These are phyloP conservation scores for Iphiclides podalirius DNA, from an alignment of 2,888 invertebrate species.

Conservation along the genomic window DNA sequence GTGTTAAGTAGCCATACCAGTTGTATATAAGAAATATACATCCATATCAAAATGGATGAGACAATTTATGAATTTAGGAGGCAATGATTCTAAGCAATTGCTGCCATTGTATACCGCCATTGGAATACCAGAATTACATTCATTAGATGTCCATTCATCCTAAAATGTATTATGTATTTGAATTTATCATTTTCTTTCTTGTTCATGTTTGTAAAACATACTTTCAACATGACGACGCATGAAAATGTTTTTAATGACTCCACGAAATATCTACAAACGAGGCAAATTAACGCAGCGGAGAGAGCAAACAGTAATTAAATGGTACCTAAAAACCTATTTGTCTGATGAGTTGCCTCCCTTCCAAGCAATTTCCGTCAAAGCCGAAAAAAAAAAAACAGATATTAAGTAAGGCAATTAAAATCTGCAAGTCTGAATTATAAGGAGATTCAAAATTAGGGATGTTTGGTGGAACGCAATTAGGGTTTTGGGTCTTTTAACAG, in stretches of 20 bases:
- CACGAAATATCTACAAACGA: conserved; percentile 19
- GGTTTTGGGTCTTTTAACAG: conserved; percentile 26
- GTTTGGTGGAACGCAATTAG: conserved; percentile 33
- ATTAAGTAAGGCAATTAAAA: conserved; percentile 61
- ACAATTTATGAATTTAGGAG: too few species aligned
- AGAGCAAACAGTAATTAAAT: conserved; percentile 55
- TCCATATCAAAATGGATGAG: too few species aligned
- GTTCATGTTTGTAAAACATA: too few species aligned
- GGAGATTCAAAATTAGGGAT: conserved; percentile 43
- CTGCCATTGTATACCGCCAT: too few species aligned
- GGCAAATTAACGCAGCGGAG: conserved; percentile 32
- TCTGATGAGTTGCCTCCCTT: conserved; percentile 58
- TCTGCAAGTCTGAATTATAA: conserved; percentile 52
- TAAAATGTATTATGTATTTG: too few species aligned
- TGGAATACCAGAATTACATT: too few species aligned
- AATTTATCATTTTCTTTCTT: too few species aligned
- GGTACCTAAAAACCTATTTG: conserved; percentile 57
- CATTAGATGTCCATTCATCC: too few species aligned
- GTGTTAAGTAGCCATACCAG: too few species aligned
- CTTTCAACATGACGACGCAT: too few species aligned
- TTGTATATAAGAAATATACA: too few species aligned
- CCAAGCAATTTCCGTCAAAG: conserved; percentile 66
- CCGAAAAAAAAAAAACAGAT: conserved; percentile 46
- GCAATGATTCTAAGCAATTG: too few species aligned
- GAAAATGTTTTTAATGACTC: conserved; percentile 23